A percentile compares a stretch with the other conserved stretches of the same genome.
phyloP scores from a whole-genome alignment of 2,888 invertebrate species.

The Eucera pruinosa region DNA sequence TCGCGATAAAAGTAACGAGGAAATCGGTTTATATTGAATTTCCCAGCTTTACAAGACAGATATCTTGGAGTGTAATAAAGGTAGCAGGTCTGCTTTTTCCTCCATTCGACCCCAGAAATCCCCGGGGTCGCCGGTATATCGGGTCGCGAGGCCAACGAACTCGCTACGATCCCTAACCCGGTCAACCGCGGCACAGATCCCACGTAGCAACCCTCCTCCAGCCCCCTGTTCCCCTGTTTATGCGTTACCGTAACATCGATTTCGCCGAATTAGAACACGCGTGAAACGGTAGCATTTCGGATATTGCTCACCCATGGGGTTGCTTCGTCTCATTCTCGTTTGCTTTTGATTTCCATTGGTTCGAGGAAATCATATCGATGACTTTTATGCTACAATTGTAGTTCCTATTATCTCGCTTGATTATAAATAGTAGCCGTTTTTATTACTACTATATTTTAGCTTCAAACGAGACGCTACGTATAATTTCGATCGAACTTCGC shows the following conservation, averaged over 20 bases:
- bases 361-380: background rate
- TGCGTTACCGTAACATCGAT: slow-evolving; percentile 67
- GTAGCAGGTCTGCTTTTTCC: slow-evolving; percentile 5
- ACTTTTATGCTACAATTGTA: background rate
- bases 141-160: slow-evolving; percentile 77
- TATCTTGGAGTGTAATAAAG: slow-evolving; percentile 51
- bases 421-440: no score
- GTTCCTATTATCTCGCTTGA: no score
- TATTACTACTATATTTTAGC: no score
- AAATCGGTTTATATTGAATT: slow-evolving; percentile 55
- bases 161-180: slow-evolving; percentile 82
- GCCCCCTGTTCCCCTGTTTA: slow-evolving; percentile 54
- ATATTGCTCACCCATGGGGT: slow-evolving; percentile 13
- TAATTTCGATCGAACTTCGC: no score
- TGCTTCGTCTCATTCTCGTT: background rate
- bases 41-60: slow-evolving; percentile 42
- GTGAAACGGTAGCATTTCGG: slow-evolving; percentile 25
- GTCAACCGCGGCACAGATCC: slow-evolving; percentile 81
- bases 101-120: slow-evolving; percentile 50
- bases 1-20: slow-evolving; percentile 42
- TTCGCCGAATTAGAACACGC: slow-evolving; percentile 58
- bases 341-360: background rate
- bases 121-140: slow-evolving; percentile 65
- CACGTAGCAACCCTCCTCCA: slow-evolving; percentile 51
- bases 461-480: no score